A percentile compares a stretch with the other conserved stretches of the same genome.
Conservation (phyloP, 2,797 vertebrate species). For the Bradypus variegatus region DNA sequence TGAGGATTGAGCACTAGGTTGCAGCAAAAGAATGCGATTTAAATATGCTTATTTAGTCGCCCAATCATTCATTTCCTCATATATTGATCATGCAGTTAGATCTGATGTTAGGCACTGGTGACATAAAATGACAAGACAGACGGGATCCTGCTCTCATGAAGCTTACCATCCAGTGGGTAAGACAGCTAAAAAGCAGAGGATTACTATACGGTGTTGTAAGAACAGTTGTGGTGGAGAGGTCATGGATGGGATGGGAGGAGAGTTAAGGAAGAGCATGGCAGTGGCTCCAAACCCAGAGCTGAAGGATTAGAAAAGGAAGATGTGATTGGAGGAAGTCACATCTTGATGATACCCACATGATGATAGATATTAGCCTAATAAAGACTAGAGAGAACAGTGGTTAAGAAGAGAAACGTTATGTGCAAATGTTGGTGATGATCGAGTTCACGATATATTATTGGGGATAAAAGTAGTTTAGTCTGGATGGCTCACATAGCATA, state of each 20-base stretch:
- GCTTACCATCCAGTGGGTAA: not conserved
- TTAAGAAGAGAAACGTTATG: not conserved
- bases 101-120: not conserved
- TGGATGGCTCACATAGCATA: not conserved
- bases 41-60: not conserved
- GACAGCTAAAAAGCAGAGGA: not conserved
- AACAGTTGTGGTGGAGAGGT: not conserved
- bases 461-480: not conserved
- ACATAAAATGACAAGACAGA: not conserved
- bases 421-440: not conserved
- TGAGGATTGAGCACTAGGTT: not conserved
- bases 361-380: not conserved
- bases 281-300: not conserved
- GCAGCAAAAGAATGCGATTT: not conserved
- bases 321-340: not conserved
- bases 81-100: too few species aligned
- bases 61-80: too few species aligned
- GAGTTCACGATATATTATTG: not conserved
- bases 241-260: too few species aligned
- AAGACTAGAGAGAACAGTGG: not conserved
- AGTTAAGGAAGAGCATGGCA: not conserved
- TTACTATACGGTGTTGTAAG: not conserved
- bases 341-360: not conserved
- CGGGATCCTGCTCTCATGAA: not conserved
- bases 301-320: not conserved